Percentiles rank a stretch among this genome's conserved stretches.
Conservation (phyloP, 2,888 invertebrate genomes). For the Stenurella melanura region DNA sequence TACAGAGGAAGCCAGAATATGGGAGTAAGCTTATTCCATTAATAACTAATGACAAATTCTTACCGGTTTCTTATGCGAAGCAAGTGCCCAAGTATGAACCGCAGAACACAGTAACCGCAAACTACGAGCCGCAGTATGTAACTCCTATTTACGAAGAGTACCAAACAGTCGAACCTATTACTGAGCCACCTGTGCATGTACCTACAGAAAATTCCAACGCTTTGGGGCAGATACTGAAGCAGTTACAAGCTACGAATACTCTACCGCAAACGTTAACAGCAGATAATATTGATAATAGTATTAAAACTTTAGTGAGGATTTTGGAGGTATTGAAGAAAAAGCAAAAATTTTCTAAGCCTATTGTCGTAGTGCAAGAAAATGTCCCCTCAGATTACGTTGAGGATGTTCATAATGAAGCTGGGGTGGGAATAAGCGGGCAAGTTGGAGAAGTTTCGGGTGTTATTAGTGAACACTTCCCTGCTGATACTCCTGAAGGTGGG, state of each 20-base stretch:
- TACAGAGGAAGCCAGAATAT: slow-evolving; percentile 49
- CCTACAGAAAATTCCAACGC: slow-evolving; percentile 64
- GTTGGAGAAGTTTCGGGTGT: slow-evolving; percentile 62
- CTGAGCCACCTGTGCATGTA: slow-evolving; percentile 35
- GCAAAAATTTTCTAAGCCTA: slow-evolving; percentile 69
- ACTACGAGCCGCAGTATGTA: slow-evolving; percentile 34
- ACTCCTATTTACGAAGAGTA: slow-evolving; percentile 40
- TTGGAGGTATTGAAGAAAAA: slow-evolving; percentile 80
- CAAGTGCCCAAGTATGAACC: slow-evolving; percentile 13
- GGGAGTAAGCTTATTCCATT: slow-evolving; percentile 12
- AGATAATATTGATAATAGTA: slow-evolving; percentile 87
- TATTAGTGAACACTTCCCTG: slow-evolving; percentile 68
- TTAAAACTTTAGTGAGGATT: slow-evolving; percentile 85
- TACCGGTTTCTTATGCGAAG: background rate
- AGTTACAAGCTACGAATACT: slow-evolving; percentile 83
- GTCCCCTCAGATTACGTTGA: slow-evolving; percentile 47
- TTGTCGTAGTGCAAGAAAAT: slow-evolving; percentile 69
- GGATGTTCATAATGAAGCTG: slow-evolving; percentile 66
- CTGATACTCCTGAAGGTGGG: slow-evolving; percentile 76
- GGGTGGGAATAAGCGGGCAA: slow-evolving; percentile 55
- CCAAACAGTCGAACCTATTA: slow-evolving; percentile 12
- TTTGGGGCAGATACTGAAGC: slow-evolving; percentile 79
- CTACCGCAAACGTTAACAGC: slow-evolving; percentile 85
- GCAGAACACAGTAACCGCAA: slow-evolving; percentile 21
- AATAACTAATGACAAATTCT: background rate